Base-by-base conservation (phyloP, 2,797 vertebrate genomes). In the Pangasius macronema region DNA sequence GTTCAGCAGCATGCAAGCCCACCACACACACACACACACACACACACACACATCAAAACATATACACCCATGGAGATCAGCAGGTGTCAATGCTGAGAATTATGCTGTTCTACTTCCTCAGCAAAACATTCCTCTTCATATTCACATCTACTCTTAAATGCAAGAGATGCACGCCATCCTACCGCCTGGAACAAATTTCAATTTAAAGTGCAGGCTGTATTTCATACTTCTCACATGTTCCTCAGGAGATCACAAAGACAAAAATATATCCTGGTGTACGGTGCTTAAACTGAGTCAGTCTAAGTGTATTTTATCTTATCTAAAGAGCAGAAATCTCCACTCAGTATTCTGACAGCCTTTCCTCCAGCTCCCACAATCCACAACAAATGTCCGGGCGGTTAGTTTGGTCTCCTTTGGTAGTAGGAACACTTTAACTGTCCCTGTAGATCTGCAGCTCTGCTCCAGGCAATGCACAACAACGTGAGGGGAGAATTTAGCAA, bases 321-420 rank as follows among this genome's bases (percentile, higher is more conserved):
- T 90, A 30, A 61, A 76, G 73, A 46, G 46, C 70, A 86, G 84
- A 79, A 90, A 82, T 87, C 57, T 87, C 82, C 86, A 53, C 83
- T 87, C 70, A 55, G 70, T 81, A 73, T n/a, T 61, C 85, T 87
- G 85, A 86, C 89, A 87, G 77, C 87, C 67, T 82, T 91, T 88
- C 89, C 89, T 90, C 89, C 87, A 83, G 89, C 89, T 90, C 59
- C 80, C 80, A 61, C 84, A 36, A 75, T 27, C 83, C 39, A 82
- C 76, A 84, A 68, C 85, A 85, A 82, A 46, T 10, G 65, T 49
- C 65, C 42, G 39, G 30, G 61, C 2, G 46, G 46, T 70, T 82
- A 33, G 49, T 72, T 80, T 67, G 13, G 59, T 70, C 92, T 93
- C 87, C 59, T 63, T 63, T n/a, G 53, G 57, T 42, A 42, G 79